Percentiles rank a stretch among this genome's conserved stretches.
phyloP scores from a whole-genome alignment of 92 coral and sea anemone genomes.

The Galaxea fascicularis region DNA sequence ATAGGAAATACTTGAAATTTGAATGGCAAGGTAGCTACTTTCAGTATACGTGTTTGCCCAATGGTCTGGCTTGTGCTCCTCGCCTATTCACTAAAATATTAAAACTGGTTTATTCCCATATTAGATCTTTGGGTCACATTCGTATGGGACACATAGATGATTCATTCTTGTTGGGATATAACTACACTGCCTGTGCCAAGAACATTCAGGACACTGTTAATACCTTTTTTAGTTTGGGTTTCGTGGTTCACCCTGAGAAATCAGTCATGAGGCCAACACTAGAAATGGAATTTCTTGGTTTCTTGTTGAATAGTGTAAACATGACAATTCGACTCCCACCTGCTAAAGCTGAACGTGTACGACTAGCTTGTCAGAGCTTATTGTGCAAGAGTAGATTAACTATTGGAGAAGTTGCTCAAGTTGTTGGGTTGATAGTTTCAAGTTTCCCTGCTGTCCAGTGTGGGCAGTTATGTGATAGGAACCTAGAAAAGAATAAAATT shows the following conservation, averaged over 20 bases:
- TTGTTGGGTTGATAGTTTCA: conserved; percentile 36
- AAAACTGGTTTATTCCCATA: conserved; percentile 50
- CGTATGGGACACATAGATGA: conserved; percentile 65
- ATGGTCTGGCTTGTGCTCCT: conserved; percentile 53
- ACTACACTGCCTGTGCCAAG: conserved; percentile 2
- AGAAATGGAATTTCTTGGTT: conserved; percentile 39
- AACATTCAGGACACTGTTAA: conserved; percentile 25
- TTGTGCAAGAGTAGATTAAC: background rate
- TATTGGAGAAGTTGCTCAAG: conserved; percentile 39
- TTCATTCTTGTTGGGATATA: conserved; percentile 58
- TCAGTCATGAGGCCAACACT: conserved; percentile 28
- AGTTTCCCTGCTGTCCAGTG: conserved; percentile 36
- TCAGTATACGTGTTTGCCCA: conserved; percentile 59
- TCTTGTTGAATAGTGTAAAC: conserved; percentile 4
- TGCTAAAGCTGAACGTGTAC: conserved; percentile 24
- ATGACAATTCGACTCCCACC: conserved; percentile 37
- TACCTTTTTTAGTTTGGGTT: conserved; percentile 30
- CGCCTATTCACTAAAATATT: conserved; percentile 56
- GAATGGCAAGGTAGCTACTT: conserved; percentile 53
- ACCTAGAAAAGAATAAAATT: conserved; percentile 23
- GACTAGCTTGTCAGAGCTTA: conserved; percentile 12
- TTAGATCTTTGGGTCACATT: conserved; percentile 48
- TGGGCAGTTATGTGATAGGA: conserved; percentile 28
- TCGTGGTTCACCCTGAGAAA: conserved; percentile 46
- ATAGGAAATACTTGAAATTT: conserved; percentile 58